Evolutionary conservation across 2,797 vertebrate genomes (phyloP).

Genomic region (Centroberyx gerrardi): DNA sequence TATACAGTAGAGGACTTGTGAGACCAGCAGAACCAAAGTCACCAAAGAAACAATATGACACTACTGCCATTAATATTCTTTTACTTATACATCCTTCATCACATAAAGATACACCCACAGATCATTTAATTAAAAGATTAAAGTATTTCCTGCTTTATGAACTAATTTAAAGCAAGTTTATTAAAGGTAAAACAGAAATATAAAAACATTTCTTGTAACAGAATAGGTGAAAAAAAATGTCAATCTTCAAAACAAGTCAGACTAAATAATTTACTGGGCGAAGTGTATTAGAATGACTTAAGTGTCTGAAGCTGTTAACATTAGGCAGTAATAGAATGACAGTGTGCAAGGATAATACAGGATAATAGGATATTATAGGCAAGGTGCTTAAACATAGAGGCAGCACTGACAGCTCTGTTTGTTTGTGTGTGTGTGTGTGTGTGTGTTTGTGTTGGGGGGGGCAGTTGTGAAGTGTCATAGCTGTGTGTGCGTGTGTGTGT

Average conservation of each 20-base stretch:
- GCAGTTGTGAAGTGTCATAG: slow-evolving; percentile 17
- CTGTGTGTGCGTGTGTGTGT: slow-evolving; percentile 7
- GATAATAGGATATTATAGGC: slow-evolving; percentile 1
- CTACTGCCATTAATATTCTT: background rate
- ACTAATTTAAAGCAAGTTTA: background rate
- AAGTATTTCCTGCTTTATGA: slow-evolving; percentile 4
- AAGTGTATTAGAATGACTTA: too few species aligned
- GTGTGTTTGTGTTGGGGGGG: slow-evolving; percentile 16
- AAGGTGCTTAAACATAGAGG: slow-evolving; percentile 17
- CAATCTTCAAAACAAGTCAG: background rate
- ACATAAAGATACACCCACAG: background rate
- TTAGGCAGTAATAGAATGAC: background rate
- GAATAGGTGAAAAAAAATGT: background rate
- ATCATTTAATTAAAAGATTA: slow-evolving; percentile 3
- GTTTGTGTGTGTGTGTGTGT: slow-evolving; percentile 19
- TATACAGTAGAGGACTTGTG: background rate
- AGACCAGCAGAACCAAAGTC: background rate
- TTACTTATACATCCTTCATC: background rate
- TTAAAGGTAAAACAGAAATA: background rate
- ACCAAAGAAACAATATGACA: background rate
- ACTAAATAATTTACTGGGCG: background rate
- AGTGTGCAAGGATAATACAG: background rate
- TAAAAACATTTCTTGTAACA: slow-evolving; percentile 15
- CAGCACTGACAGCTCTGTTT: slow-evolving; percentile 5
- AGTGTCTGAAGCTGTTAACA: background rate